Evolutionary conservation across 2,888 invertebrate species (phyloP).

Genomic region (Drosophila emarginata): DNA sequence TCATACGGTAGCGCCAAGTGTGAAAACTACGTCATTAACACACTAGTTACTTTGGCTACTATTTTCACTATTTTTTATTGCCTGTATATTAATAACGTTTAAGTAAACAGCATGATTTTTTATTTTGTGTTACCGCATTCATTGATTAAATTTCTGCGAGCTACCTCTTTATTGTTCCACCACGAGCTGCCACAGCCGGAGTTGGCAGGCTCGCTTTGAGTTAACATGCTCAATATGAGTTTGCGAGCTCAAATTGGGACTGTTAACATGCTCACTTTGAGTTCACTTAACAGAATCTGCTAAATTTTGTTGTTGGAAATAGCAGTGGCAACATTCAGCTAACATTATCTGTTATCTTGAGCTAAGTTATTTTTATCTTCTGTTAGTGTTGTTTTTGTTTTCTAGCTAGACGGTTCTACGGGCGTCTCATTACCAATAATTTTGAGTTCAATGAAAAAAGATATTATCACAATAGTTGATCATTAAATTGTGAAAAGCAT

Average conservation of each 20-base stretch:
- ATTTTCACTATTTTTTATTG: too few relatives aligned
- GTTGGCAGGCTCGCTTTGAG: background rate
- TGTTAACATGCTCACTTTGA: background rate
- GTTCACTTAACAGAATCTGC: background rate
- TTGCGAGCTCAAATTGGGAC: background rate
- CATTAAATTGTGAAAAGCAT: background rate
- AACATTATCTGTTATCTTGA: background rate
- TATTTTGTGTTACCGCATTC: too few relatives aligned
- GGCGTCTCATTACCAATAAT: background rate
- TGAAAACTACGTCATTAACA: background rate
- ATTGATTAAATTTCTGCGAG: background rate
- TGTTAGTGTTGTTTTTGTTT: conserved; percentile 9
- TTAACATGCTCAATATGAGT: background rate
- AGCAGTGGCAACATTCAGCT: background rate
- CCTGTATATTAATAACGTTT: too few relatives aligned
- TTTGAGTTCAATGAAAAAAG: background rate
- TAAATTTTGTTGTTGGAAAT: background rate
- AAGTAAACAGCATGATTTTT: too few relatives aligned
- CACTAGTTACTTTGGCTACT: too few relatives aligned
- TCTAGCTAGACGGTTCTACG: background rate
- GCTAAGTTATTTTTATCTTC: background rate
- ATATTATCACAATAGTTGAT: background rate
- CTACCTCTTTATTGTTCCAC: background rate
- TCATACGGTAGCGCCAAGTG: background rate
- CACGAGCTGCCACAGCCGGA: background rate